These are phyloP conservation scores for Colostygia pectinataria DNA, from an alignment of 2,888 invertebrate genomes.

Conservation along the genomic window DNA sequence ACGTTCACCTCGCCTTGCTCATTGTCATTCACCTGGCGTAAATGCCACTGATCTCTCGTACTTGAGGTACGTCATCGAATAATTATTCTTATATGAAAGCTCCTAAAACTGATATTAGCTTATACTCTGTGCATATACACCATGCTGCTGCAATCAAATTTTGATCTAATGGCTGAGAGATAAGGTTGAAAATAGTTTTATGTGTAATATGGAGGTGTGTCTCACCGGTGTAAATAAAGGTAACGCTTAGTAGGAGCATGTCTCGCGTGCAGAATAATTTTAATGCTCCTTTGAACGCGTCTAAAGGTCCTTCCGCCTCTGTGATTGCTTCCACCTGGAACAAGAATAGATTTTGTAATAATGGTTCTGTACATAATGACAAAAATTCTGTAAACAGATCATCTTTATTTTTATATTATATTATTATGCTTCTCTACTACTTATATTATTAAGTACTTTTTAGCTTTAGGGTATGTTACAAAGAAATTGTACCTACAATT, in stretches of 20 bases:
- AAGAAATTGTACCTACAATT: too few relatives aligned
- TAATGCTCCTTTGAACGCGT: slow-evolving; percentile 89
- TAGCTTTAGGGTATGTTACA: too few relatives aligned
- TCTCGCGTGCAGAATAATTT: slow-evolving; percentile 89
- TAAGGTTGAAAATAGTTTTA: slow-evolving; percentile 8
- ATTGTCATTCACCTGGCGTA: slow-evolving; percentile 30
- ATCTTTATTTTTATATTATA: too few relatives aligned
- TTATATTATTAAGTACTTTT: too few relatives aligned
- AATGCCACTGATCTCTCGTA: slow-evolving; percentile 24
- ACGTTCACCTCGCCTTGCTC: slow-evolving; percentile 29
- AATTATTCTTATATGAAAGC: not conserved
- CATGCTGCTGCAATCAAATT: not conserved
- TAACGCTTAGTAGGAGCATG: slow-evolving; percentile 92
- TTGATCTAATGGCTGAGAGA: not conserved
- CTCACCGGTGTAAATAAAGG: slow-evolving; percentile 95
- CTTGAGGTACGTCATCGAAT: slow-evolving; percentile 10
- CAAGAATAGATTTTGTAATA: not conserved
- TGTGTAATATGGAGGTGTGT: slow-evolving; percentile 26
- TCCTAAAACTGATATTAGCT: slow-evolving; percentile 6
- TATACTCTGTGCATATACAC: too few relatives aligned
- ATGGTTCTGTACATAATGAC: not conserved
- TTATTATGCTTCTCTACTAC: too few relatives aligned
- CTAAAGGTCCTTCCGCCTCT: slow-evolving; percentile 82
- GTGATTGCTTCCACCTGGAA: slow-evolving; percentile 74
- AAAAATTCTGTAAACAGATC: not conserved